A percentile compares a stretch with the other conserved stretches of the same genome.
These are phyloP conservation scores for Nowickia ferox DNA, from an alignment of 2,888 invertebrate species.

Conservation along the genomic window DNA sequence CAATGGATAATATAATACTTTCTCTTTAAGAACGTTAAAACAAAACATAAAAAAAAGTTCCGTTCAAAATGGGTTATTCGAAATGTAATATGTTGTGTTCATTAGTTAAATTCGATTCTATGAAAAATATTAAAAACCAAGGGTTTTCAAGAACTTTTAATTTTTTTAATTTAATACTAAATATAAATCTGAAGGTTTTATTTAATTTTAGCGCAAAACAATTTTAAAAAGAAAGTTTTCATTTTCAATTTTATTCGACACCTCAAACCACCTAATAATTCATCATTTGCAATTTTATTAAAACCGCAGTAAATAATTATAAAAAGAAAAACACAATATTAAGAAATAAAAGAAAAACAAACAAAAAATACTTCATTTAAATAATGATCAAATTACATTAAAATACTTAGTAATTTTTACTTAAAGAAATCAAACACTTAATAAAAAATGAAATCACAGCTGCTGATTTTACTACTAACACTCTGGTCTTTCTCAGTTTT, in stretches of 20 bases:
- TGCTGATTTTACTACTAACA: constrained; percentile 45
- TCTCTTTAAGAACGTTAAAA: too few relatives aligned
- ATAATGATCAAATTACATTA: constrained; percentile 67
- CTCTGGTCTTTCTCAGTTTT: background rate
- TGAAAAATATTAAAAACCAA: too few relatives aligned
- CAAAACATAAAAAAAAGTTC: too few relatives aligned
- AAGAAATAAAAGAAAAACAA: background rate
- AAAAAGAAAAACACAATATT: constrained; percentile 44
- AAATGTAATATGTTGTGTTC: too few relatives aligned
- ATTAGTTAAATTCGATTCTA: too few relatives aligned
- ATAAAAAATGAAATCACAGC: constrained; percentile 69
- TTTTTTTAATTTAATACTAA: background rate
- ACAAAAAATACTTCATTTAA: constrained; percentile 53
- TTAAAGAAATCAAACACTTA: constrained; percentile 63
- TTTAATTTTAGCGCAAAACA: background rate
- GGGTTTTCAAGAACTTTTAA: background rate
- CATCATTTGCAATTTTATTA: background rate
- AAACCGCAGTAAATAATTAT: constrained; percentile 52
- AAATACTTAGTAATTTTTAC: constrained; percentile 32
- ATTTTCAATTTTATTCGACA: constrained; percentile 28
- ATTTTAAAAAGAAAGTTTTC: constrained; percentile 43
- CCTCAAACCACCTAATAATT: background rate
- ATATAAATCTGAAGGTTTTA: too few relatives aligned
- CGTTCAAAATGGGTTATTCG: too few relatives aligned
- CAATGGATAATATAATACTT: too few relatives aligned